Conservation (phyloP, 2,888 invertebrate species). For the Eristalis intricaria region DNA sequence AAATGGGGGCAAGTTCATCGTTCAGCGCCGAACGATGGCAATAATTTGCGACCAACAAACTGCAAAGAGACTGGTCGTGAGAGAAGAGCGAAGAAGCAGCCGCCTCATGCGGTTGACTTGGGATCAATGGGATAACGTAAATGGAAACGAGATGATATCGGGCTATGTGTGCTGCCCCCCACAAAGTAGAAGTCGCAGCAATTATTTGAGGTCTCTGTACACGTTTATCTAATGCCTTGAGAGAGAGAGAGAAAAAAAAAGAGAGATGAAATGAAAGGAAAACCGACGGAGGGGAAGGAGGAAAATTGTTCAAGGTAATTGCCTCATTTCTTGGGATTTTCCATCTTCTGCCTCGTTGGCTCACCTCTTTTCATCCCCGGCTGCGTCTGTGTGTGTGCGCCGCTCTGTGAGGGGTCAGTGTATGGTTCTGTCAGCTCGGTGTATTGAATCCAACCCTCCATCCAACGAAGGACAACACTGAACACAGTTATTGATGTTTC, state of each 20-base stretch:
- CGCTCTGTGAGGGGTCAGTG: neutral
- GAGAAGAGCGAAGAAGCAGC: conserved; percentile 7
- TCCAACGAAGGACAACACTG: conserved; percentile 33
- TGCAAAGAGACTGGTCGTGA: neutral
- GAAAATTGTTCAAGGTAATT: conserved; percentile 63
- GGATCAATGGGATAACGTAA: conserved; percentile 44
- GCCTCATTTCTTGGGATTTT: conserved; percentile 59
- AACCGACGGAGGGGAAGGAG: conserved; percentile 2
- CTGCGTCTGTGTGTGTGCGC: neutral
- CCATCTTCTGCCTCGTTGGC: conserved; percentile 8
- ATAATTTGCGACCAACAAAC: conserved; percentile 28
- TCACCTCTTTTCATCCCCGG: conserved; percentile 29
- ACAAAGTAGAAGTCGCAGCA: conserved; percentile 63
- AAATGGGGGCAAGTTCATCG: conserved; percentile 67
- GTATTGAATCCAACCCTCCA: conserved; percentile 25
- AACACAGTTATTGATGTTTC: conserved; percentile 62
- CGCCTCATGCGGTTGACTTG: neutral
- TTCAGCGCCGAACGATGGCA: conserved; percentile 47
- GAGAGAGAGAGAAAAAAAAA: conserved; percentile 39
- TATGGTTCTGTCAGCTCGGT: conserved; percentile 13
- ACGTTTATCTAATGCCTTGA: conserved; percentile 53
- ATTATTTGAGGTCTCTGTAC: conserved; percentile 61
- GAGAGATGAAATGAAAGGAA: conserved; percentile 13
- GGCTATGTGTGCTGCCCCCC: conserved; percentile 27
- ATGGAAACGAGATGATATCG: conserved; percentile 49